Base-by-base conservation (phyloP, 2,113 vertebrate genomes). In the Myxocyprinus asiaticus region DNA sequence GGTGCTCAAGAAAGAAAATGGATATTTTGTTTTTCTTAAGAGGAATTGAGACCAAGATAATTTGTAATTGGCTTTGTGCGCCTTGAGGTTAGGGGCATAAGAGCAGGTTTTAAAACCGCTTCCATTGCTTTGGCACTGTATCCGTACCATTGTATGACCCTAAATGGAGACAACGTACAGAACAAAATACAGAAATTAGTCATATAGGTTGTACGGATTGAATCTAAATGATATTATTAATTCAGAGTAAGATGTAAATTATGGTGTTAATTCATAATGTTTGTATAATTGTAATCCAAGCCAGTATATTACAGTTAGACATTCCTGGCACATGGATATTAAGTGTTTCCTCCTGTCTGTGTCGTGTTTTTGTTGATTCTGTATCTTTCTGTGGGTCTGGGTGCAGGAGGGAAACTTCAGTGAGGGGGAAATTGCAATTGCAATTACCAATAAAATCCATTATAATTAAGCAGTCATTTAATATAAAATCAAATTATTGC, bases 391-490 rank as follows among this genome's bases (percentile, higher is more conserved):
- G 2, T n/a, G 73, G 45, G 61, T 72, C 73, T 83, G 56, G 12
- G 70, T 56, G 65, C 81, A 70, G 76, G 82, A 51, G 63, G 51
- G 43, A 66, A 81, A 14, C 14, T 53, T 59, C 76, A 58, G 22
- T 75, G 67, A 59, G 22, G 64, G n/a, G 17, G 12, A 81, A 82
- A 79, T 86, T 86, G 88, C 87, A 90, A 88, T 91, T 90, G 86
- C 90, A 93, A 91, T 92, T 90, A 90, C 88, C 87, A 92, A 87
- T 90, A 91, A 92, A 91, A 89, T 87, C 90, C 87, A 91, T 92
- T 88, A 88, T 92, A 93, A 94, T 93, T 89, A 93, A 93, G 89
- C 88, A 93, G 88, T 92, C 89, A 92, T 91, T 91, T 92, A 91
- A 91, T 90, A 88, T 88, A 82, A 92, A 92, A 91, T 91, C 82